These are phyloP conservation scores for Drosophila falleni DNA, from an alignment of 2,888 invertebrate species.

Conservation along the genomic window DNA sequence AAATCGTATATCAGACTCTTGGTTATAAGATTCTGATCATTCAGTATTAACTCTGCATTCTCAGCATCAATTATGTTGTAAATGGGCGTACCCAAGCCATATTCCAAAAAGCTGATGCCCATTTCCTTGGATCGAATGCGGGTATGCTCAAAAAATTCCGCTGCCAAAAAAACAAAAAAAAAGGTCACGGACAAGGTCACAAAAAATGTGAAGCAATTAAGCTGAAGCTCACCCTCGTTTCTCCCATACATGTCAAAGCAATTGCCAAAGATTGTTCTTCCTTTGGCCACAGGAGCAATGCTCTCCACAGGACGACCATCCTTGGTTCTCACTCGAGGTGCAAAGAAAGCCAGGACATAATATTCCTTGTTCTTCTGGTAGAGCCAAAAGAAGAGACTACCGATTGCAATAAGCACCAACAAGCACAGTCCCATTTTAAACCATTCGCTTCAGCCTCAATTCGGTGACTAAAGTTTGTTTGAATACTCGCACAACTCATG, in stretches of 20 bases:
- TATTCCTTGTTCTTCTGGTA: conserved; percentile 61
- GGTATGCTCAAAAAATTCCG: conserved; percentile 54
- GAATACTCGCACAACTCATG: background rate
- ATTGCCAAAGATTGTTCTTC: conserved; percentile 77
- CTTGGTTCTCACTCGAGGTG: conserved; percentile 66
- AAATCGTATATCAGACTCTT: conserved; percentile 74
- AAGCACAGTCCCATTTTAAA: conserved; percentile 36
- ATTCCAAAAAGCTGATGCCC: conserved; percentile 65
- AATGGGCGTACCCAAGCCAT: conserved; percentile 52
- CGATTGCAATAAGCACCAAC: conserved; percentile 40
- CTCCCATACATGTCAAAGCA: conserved; percentile 71
- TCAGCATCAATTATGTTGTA: conserved; percentile 77
- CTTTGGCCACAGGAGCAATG: conserved; percentile 57
- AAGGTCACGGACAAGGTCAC: background rate
- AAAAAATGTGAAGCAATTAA: background rate
- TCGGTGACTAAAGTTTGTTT: conserved; percentile 17
- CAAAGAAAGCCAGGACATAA: conserved; percentile 57
- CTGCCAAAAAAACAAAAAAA: conserved; percentile 40
- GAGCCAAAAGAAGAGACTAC: conserved; percentile 53
- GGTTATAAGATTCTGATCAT: conserved; percentile 69
- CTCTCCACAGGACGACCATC: conserved; percentile 70
- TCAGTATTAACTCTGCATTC: conserved; percentile 71
- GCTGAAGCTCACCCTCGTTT: conserved; percentile 36
- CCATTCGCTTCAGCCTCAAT: background rate
- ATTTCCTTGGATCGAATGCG: conserved; percentile 39